A percentile compares a stretch with the other conserved stretches of the same genome.
phyloP scores from a whole-genome alignment of 92 coral and sea anemone species.

The Epizoanthus illoricatus region DNA sequence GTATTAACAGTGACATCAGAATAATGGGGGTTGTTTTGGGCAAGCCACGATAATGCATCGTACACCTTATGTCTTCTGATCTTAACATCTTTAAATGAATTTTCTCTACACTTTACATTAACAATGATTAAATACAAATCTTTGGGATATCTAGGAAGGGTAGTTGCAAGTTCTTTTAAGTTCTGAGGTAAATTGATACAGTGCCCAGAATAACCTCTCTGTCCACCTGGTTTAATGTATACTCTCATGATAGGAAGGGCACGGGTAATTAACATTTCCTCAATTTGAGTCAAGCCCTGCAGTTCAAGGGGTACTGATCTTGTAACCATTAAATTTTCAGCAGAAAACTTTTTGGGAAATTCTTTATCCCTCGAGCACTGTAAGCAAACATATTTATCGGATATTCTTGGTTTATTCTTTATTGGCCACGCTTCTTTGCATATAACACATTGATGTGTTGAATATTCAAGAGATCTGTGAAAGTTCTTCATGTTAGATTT shows the following conservation, averaged over 20 bases:
- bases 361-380: conserved; percentile 38
- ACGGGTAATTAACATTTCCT: no score
- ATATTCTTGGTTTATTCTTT: no score
- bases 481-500: no score
- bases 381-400: no score
- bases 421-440: no score
- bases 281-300: conserved; percentile 7
- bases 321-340: conserved; percentile 10
- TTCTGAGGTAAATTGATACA: not conserved
- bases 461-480: no score
- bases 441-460: no score
- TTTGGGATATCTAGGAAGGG: not conserved
- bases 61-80: conserved; percentile 25
- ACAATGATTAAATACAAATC: not conserved
- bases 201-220: conserved; percentile 24
- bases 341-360: conserved; percentile 14
- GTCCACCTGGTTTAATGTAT: not conserved
- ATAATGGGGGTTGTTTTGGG: conserved; percentile 55
- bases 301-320: conserved; percentile 10
- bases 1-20: conserved; percentile 10
- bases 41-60: conserved; percentile 24
- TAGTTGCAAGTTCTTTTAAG: no score
- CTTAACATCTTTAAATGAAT: conserved; percentile 22
- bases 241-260: not conserved
- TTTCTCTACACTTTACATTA: no score